These are phyloP conservation scores for Mustela lutreola DNA, from an alignment of 2,113 vertebrate species.

Conservation along the genomic window DNA sequence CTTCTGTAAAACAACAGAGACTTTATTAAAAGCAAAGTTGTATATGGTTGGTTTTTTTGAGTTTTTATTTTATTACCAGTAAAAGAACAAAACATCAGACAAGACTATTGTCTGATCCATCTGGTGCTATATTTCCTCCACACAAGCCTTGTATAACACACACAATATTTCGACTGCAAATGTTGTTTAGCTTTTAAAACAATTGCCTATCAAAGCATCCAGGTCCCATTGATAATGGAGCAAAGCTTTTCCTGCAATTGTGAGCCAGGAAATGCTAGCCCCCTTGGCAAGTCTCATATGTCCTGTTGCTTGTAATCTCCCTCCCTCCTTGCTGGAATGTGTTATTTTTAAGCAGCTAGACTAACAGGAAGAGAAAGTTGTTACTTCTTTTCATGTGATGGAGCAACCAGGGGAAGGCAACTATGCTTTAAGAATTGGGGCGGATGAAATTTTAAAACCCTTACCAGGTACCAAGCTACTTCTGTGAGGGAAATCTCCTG, in stretches of 20 bases:
- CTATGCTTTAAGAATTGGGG: neutral
- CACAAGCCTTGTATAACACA: neutral
- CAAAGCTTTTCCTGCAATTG: constrained; percentile 93
- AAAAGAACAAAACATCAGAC: constrained; percentile 74
- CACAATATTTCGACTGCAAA: neutral
- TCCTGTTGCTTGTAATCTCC: constrained; percentile 79
- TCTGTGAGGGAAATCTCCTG: neutral
- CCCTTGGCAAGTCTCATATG: constrained; percentile 75
- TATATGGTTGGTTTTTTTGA: neutral
- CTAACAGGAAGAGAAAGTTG: constrained; percentile 79
- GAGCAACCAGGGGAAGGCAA: neutral
- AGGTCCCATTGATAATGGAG: constrained; percentile 88
- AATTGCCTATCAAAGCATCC: constrained; percentile 79
- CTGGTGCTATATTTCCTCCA: constrained; percentile 39
- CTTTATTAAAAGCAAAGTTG: constrained; percentile 36
- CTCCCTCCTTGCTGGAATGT: constrained; percentile 60
- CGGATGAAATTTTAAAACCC: neutral
- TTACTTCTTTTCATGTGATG: constrained; percentile 51
- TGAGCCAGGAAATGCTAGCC: constrained; percentile 91
- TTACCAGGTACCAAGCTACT: neutral
- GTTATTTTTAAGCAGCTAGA: constrained; percentile 78
- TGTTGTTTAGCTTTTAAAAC: constrained; percentile 68
- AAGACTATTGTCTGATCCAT: constrained; percentile 60
- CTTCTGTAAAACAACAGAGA: constrained; percentile 62
- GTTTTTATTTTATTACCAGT: constrained; percentile 64